Base-by-base conservation (phyloP, 2,888 invertebrate species). In the Platycheirus rosarum region DNA sequence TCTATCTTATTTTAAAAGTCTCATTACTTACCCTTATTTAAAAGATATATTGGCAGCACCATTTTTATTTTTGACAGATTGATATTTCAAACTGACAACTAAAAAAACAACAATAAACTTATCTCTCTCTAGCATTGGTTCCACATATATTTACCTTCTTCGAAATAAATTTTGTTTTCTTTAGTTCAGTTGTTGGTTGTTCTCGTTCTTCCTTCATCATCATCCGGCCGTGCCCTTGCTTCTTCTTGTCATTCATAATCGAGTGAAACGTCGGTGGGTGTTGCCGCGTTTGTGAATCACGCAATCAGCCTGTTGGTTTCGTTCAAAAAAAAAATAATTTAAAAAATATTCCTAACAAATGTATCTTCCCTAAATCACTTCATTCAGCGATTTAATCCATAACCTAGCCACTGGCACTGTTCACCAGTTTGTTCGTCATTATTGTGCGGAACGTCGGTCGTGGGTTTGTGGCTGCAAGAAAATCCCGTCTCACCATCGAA, bases 161-260 rank as follows among this genome's bases (percentile, higher is more conserved):
- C 23, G 23, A 4, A 4, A 4, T 23, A 23, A 23, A 23, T 23
- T 75, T 80, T 80, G 75, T 80, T 80, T 70, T 75, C 75, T 40
- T 60, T 65, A 37, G 51, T 63, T 60, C n/a, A n/a, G n/a, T n/a
- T n/a, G n/a, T n/a, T n/a, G n/a, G n/a, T n/a, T n/a, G n/a, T n/a
- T n/a, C n/a, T n/a, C n/a, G n/a, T n/a, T n/a, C n/a, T n/a, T n/a
- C 40, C 69, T 65, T 69, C 69, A 74, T 9, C 5, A 13, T 53
- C 62, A 70, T 69, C 75, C 48, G 60, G 26, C 32, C 5, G 8
- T 8, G 8, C 8, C 29, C 1, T 32, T 32, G 29, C 29, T 23
- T 23, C 6, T 2, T 4, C 6, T 23, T 23, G 6, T 4, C 2
- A 23, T 6, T 23, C 2, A n/a, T 4, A 23, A 23, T 2, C 23